A percentile compares a stretch with the other conserved stretches of the same genome.
Conservation (phyloP, 2,888 invertebrate genomes). For the Drosophila maculinotata region DNA sequence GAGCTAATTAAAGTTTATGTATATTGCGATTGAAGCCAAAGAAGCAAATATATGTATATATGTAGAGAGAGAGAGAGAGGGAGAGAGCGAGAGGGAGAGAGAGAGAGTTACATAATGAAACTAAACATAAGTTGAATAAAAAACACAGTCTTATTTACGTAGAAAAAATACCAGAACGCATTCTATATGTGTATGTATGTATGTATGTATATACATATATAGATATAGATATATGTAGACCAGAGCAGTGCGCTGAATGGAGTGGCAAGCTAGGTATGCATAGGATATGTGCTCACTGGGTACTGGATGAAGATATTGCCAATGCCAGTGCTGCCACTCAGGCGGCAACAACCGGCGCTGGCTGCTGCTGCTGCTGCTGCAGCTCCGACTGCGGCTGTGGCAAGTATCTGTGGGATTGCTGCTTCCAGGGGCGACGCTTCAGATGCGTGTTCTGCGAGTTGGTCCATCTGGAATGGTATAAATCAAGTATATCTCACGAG, state of each 20-base stretch:
- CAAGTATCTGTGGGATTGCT: constrained; percentile 53
- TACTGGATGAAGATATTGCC: constrained; percentile 4
- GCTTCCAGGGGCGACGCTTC: constrained; percentile 75
- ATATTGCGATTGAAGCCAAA: constrained; percentile 55
- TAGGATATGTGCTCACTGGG: constrained; percentile 65
- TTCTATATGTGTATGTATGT: constrained; percentile 5
- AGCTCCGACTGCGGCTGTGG: constrained; percentile 10
- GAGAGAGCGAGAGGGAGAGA: constrained; percentile 1
- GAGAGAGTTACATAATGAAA: constrained; percentile 27
- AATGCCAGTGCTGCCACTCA: constrained; percentile 7
- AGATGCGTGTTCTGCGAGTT: constrained; percentile 72
- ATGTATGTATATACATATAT: background rate
- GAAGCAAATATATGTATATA: no score
- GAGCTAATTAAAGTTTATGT: constrained; percentile 40
- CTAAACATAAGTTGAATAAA: constrained; percentile 52
- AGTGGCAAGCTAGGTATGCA: constrained; percentile 56
- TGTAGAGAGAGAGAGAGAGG: background rate
- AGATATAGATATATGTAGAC: constrained; percentile 2
- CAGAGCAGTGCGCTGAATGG: constrained; percentile 25
- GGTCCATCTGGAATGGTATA: constrained; percentile 52
- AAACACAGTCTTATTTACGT: constrained; percentile 76
- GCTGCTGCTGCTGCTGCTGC: constrained; percentile 10
- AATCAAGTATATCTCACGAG: background rate
- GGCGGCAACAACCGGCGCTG: constrained; percentile 28
- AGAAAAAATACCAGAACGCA: constrained; percentile 57